phyloP scores from a whole-genome alignment of 1,140 invertebrate species.

The Drosophila leontia region DNA sequence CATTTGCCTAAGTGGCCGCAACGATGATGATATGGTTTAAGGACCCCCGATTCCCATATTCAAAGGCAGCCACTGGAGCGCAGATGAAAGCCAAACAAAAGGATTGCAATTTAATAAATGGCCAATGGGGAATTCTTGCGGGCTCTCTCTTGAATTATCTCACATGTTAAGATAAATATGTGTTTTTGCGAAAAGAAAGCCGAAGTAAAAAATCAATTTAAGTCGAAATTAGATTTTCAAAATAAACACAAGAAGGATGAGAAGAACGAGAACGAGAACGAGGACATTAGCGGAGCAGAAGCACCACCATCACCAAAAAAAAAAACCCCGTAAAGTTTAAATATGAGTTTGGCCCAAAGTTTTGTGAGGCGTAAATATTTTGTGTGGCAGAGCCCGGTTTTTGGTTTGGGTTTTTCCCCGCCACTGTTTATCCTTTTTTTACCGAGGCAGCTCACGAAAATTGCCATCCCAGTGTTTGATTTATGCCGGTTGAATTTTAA shows the following conservation, averaged over 20 bases:
- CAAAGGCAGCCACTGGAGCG: slow-evolving; percentile 48
- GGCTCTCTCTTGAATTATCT: slow-evolving; percentile 2
- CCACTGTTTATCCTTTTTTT: slow-evolving; percentile 74
- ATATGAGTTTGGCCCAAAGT: slow-evolving; percentile 78
- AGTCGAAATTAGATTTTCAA: slow-evolving; percentile 80
- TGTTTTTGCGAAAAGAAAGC: not conserved
- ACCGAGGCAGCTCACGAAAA: slow-evolving; percentile 70
- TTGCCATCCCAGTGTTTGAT: slow-evolving; percentile 74
- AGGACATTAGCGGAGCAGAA: slow-evolving; percentile 40
- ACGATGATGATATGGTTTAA: slow-evolving; percentile 25
- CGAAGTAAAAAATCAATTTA: slow-evolving; percentile 73
- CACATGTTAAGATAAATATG: slow-evolving; percentile 7
- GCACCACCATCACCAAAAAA: slow-evolving; percentile 2
- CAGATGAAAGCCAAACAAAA: slow-evolving; percentile 34
- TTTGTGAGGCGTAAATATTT: slow-evolving; percentile 81
- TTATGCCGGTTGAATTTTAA: slow-evolving; percentile 83
- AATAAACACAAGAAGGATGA: slow-evolving; percentile 63
- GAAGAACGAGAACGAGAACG: slow-evolving; percentile 42
- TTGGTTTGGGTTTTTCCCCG: slow-evolving; percentile 4
- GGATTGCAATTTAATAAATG: slow-evolving; percentile 56
- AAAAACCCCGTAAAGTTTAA: slow-evolving; percentile 67
- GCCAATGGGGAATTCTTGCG: slow-evolving; percentile 8
- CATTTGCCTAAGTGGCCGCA: slow-evolving; percentile 65
- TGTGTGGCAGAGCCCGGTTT: slow-evolving; percentile 62
- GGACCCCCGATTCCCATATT: not conserved